Conservation (phyloP, 2,113 vertebrate species). For the Pogona vitticeps region DNA sequence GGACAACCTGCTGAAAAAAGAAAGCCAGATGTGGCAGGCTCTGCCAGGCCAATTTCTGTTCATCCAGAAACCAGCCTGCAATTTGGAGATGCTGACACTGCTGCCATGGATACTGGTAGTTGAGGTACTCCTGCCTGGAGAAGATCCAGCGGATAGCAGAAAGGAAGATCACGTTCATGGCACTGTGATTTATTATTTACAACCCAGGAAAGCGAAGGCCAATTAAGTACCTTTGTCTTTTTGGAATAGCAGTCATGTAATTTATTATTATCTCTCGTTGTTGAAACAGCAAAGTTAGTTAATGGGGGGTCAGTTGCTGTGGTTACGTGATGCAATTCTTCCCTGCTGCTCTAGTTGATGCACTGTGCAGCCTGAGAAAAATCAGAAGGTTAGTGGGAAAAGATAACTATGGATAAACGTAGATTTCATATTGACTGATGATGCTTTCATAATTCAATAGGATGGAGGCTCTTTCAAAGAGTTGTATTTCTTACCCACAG, state of each 20-base stretch:
- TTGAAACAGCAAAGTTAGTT: constrained; percentile 20
- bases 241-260: background rate
- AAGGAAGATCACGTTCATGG: constrained; percentile 4
- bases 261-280: constrained; percentile 28
- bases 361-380: background rate
- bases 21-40: background rate
- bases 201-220: constrained; percentile 7
- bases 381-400: background rate
- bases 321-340: constrained; percentile 14
- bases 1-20: background rate
- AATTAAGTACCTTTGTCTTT: constrained; percentile 28
- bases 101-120: constrained; percentile 26
- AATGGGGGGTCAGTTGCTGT: constrained; percentile 32
- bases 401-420: background rate
- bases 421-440: background rate
- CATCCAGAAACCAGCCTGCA: background rate
- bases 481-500: background rate
- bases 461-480: background rate
- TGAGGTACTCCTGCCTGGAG: background rate
- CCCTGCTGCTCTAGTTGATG: background rate
- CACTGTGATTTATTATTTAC: constrained; percentile 33
- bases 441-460: background rate
- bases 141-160: constrained; percentile 17
- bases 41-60: background rate
- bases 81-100: constrained; percentile 1